Conservation (phyloP, 1,140 invertebrate genomes). For the Globodera ellingtonae region DNA sequence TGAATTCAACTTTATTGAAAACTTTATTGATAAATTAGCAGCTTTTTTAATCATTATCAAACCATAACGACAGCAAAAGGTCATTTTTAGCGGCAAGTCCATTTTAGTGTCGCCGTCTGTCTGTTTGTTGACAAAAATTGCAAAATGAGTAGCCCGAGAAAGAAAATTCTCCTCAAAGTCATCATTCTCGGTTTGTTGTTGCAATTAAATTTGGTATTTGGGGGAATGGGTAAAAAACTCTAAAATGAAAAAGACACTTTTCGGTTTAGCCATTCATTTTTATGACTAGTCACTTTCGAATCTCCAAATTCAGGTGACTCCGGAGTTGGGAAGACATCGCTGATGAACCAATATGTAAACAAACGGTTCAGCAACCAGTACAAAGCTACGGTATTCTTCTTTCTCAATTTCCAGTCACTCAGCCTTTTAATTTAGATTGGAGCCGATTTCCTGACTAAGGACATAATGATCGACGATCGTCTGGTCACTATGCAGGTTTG, state of each 20-base stretch:
- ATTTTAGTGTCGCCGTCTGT: background rate
- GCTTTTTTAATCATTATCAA: no score
- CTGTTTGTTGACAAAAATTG: slow-evolving; percentile 1
- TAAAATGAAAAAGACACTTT: no score
- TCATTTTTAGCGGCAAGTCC: background rate
- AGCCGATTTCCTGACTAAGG: slow-evolving; percentile 98
- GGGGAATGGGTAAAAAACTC: no score
- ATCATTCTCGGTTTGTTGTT: slow-evolving; percentile 48
- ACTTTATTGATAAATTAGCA: no score
- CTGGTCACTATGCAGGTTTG: slow-evolving; percentile 95
- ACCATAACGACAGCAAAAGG: no score
- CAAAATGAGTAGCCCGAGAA: slow-evolving; percentile 34
- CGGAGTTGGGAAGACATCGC: slow-evolving; percentile 93
- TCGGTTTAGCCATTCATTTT: no score
- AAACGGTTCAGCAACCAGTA: slow-evolving; percentile 99
- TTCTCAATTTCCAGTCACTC: background rate
- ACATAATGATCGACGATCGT: slow-evolving; percentile 96
- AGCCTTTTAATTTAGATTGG: slow-evolving; percentile 73
- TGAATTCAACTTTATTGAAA: no score
- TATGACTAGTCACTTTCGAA: background rate
- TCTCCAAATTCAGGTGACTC: slow-evolving; percentile 57
- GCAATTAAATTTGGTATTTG: background rate
- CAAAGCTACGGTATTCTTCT: slow-evolving; percentile 79
- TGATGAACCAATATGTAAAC: slow-evolving; percentile 99
- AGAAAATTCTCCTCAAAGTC: slow-evolving; percentile 63